Percentiles rank a stretch among this genome's conserved stretches.
Evolutionary conservation across 2,113 vertebrate genomes (phyloP).

Genomic region (Malurus melanocephalus): DNA sequence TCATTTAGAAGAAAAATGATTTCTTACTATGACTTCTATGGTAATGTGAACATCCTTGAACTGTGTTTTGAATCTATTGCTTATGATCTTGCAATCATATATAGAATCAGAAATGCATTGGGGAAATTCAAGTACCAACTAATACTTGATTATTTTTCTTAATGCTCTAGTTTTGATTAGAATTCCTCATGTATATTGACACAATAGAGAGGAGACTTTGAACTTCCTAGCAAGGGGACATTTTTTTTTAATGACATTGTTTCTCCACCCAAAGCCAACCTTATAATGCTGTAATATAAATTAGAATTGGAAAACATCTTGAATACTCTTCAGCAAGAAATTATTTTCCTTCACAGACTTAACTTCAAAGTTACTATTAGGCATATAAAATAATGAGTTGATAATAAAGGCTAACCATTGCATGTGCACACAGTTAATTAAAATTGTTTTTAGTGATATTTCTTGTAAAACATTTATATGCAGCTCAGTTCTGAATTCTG

Average conservation of each 20-base stretch:
- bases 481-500: neutral
- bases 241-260: neutral
- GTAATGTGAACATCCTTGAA: neutral
- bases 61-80: neutral
- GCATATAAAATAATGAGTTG: neutral
- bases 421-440: neutral
- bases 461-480: neutral
- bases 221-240: neutral
- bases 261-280: neutral
- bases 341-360: neutral
- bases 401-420: neutral
- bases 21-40: neutral
- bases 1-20: neutral
- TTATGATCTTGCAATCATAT: neutral
- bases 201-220: neutral
- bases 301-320: neutral
- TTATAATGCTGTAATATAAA: neutral
- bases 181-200: neutral
- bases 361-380: neutral
- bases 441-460: neutral
- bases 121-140: neutral
- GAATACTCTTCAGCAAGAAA: neutral
- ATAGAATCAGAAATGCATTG: neutral
- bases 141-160: neutral
- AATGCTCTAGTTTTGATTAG: accelerated